Evolutionary conservation across 2,113 vertebrate species (phyloP).

Genomic region (Anolis sagrei): DNA sequence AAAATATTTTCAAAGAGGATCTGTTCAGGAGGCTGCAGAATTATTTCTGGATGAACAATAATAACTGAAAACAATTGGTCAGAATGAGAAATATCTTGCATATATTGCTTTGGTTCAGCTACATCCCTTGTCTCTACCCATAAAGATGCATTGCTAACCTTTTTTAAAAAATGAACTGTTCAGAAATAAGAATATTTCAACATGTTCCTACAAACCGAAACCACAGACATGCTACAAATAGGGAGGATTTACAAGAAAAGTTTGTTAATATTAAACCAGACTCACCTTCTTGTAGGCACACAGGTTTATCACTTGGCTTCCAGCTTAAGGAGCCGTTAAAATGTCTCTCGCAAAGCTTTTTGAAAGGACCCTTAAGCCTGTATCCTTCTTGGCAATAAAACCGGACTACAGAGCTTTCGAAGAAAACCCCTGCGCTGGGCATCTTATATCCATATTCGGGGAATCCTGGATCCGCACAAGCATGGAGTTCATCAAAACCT

Average conservation of each 20-base stretch:
- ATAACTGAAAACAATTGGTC: constrained; percentile 26
- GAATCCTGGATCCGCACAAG: constrained; percentile 81
- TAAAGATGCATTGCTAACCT: background rate
- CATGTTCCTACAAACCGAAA: constrained; percentile 10
- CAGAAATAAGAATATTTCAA: background rate
- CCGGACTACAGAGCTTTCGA: constrained; percentile 79
- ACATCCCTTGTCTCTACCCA: background rate
- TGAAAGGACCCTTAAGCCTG: constrained; percentile 82
- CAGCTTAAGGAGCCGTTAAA: constrained; percentile 84
- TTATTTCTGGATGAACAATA: background rate
- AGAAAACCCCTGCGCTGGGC: constrained; percentile 78
- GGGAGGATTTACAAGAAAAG: background rate
- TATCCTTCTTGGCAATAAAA: constrained; percentile 86
- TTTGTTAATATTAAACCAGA: constrained; percentile 26
- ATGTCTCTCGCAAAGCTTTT: constrained; percentile 81
- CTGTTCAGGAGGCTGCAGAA: background rate
- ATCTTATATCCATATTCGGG: constrained; percentile 84
- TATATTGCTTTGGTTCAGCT: background rate
- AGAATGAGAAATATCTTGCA: background rate
- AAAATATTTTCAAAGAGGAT: background rate
- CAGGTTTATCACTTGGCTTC: constrained; percentile 81
- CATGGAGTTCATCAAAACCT: constrained; percentile 78
- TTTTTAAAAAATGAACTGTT: background rate
- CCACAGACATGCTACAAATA: background rate
- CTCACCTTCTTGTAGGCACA: constrained; percentile 87